Conservation (phyloP, 1,140 invertebrate genomes). For the Hesperophylax magnus region DNA sequence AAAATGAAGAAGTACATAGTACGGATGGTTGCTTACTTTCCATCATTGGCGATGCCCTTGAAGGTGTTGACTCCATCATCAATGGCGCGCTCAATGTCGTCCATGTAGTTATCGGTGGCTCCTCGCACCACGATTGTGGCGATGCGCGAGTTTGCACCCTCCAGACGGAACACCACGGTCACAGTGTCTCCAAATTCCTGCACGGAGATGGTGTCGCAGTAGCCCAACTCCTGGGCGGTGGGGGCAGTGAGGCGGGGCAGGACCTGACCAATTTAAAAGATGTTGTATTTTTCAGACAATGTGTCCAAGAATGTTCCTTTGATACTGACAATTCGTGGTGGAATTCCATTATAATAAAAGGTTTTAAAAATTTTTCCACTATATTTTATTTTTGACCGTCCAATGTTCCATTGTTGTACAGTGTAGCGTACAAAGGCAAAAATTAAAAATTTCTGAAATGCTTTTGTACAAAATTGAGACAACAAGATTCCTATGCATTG, state of each 20-base stretch:
- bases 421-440: too few relatives aligned
- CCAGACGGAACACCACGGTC: conserved; percentile 92
- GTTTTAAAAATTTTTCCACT: too few relatives aligned
- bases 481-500: too few relatives aligned
- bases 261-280: conserved; percentile 62
- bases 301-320: too few relatives aligned
- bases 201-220: conserved; percentile 92
- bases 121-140: conserved; percentile 96
- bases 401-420: too few relatives aligned
- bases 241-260: conserved; percentile 80
- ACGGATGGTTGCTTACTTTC: conserved; percentile 62
- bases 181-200: conserved; percentile 97
- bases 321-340: too few relatives aligned
- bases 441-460: too few relatives aligned
- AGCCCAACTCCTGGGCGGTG: conserved; percentile 92
- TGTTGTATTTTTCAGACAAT: too few relatives aligned
- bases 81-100: conserved; percentile 98
- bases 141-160: conserved; percentile 86
- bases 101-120: conserved; percentile 98
- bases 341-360: too few relatives aligned
- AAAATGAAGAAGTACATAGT: too few relatives aligned
- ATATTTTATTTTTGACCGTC: too few relatives aligned
- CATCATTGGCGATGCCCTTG: conserved; percentile 84
- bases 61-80: conserved; percentile 99
- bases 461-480: too few relatives aligned